These are phyloP conservation scores for Tipula vernalis DNA, from an alignment of 2,888 invertebrate genomes.

Conservation along the genomic window DNA sequence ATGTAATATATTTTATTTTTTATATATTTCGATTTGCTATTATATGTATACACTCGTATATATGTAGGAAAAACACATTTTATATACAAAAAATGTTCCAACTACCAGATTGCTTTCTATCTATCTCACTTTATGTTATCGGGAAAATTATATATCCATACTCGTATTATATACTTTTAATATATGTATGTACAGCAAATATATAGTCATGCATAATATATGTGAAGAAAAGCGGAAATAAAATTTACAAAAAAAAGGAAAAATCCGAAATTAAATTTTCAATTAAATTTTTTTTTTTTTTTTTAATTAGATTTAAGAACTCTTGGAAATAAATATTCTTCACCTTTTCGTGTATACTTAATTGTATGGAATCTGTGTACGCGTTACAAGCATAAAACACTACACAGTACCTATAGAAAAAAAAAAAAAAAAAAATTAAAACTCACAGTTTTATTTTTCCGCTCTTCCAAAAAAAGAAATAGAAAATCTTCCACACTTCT, in stretches of 20 bases:
- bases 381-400: neutral
- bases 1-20: neutral
- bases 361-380: neutral
- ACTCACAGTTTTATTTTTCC: conserved; percentile 8
- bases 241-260: neutral
- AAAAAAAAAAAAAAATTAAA: neutral
- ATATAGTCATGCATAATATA: neutral
- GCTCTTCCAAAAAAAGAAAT: conserved; percentile 9
- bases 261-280: neutral
- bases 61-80: neutral
- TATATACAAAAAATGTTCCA: neutral
- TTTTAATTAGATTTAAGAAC: neutral
- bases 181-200: neutral
- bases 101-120: neutral
- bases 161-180: neutral
- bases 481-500: conserved; percentile 10
- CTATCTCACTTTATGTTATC: neutral
- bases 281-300: neutral
- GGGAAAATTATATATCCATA: neutral
- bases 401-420: neutral
- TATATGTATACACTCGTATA: neutral
- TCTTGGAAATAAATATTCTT: neutral
- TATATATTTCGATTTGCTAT: neutral
- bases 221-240: neutral
- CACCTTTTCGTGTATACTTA: neutral